Evolutionary conservation across 2,113 vertebrate species (phyloP).

Genomic region (Odontophorus gujanensis): DNA sequence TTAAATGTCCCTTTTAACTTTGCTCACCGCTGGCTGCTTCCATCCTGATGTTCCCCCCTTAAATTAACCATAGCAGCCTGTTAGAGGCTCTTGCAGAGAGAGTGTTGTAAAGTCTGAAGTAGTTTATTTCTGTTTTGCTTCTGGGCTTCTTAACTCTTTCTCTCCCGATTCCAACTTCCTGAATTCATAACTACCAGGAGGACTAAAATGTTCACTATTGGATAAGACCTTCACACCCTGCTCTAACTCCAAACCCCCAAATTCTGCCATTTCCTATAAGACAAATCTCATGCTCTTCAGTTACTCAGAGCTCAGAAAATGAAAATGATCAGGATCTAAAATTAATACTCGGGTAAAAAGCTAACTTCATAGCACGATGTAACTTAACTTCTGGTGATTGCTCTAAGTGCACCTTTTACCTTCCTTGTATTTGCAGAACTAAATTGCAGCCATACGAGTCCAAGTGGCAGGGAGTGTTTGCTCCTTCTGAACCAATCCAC

Average conservation of each 20-base stretch:
- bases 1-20: constrained; percentile 50
- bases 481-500: constrained; percentile 91
- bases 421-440: constrained; percentile 94
- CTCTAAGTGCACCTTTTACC: constrained; percentile 75
- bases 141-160: neutral
- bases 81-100: constrained; percentile 31
- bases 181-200: neutral
- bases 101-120: neutral
- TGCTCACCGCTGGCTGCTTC: constrained; percentile 48
- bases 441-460: constrained; percentile 96
- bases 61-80: constrained; percentile 58
- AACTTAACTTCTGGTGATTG: neutral
- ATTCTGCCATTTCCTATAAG: neutral
- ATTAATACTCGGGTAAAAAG: neutral
- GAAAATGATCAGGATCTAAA: neutral
- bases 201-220: neutral
- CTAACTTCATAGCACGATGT: neutral
- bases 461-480: constrained; percentile 94
- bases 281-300: neutral
- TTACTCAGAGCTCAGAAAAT: neutral
- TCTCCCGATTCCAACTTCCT: neutral
- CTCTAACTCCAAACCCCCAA: neutral
- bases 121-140: constrained; percentile 28
- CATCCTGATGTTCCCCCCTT: neutral
- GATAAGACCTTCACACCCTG: fast-evolving